phyloP scores from a whole-genome alignment of 1,140 invertebrate species.

The Micrasema longulum region DNA sequence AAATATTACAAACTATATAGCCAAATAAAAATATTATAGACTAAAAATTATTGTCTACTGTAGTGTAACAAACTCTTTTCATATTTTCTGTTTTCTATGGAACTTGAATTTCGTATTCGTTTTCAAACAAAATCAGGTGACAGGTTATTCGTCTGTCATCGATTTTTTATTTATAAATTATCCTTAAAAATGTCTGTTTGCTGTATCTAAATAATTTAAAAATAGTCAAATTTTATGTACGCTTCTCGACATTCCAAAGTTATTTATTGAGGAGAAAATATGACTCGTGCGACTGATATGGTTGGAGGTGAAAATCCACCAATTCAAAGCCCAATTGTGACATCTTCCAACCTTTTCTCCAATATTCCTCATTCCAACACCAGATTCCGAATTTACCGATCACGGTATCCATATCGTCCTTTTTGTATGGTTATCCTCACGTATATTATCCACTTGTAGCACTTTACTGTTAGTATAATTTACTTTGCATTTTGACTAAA shows the following conservation, averaged over 20 bases:
- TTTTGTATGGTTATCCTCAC: slow-evolving; percentile 7
- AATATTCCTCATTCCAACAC: slow-evolving; percentile 1
- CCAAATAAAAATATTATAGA: too few relatives aligned
- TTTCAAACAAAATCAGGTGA: slow-evolving; percentile 1
- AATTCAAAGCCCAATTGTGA: slow-evolving; percentile 38
- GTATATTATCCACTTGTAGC: not conserved
- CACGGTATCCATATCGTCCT: slow-evolving; percentile 7
- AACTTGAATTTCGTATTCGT: too few relatives aligned
- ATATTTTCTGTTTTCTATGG: too few relatives aligned
- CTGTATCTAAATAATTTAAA: too few relatives aligned
- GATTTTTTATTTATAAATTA: too few relatives aligned
- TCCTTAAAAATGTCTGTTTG: too few relatives aligned
- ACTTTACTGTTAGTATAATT: not conserved
- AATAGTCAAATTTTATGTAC: too few relatives aligned
- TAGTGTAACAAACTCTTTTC: too few relatives aligned
- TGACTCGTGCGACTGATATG: slow-evolving; percentile 32
- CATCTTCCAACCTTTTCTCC: slow-evolving; percentile 21
- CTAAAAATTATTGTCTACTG: too few relatives aligned
- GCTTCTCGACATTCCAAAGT: slow-evolving; percentile 10
- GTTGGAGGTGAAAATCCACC: slow-evolving; percentile 37
- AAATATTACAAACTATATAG: too few relatives aligned
- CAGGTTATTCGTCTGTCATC: slow-evolving; percentile 6
- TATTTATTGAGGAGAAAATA: not conserved
- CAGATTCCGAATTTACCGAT: not conserved
- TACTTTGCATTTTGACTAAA: not conserved